phyloP scores from a whole-genome alignment of 2,113 vertebrate genomes.

The Callipepla californica region DNA sequence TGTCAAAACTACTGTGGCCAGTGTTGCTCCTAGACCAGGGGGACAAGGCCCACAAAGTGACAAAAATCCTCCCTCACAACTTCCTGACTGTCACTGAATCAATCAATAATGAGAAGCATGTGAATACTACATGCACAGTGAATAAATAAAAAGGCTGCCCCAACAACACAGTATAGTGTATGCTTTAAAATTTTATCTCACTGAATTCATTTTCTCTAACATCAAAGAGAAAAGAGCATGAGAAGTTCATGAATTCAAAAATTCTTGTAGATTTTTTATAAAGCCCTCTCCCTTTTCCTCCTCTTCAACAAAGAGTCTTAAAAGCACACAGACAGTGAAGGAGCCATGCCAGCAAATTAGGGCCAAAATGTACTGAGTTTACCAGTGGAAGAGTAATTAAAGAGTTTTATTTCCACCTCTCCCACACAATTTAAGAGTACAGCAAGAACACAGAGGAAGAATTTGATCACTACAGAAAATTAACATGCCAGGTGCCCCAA shows the following conservation, averaged over 20 bases:
- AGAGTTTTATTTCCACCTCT: background rate
- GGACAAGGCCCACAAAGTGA: background rate
- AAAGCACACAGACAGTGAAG: background rate
- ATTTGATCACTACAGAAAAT: background rate
- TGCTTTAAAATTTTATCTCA: background rate
- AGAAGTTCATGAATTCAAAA: background rate
- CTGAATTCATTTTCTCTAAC: background rate
- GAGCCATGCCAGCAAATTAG: background rate
- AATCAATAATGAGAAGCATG: background rate
- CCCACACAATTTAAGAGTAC: background rate
- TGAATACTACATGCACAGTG: accelerated
- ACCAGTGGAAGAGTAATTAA: background rate
- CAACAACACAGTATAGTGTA: background rate
- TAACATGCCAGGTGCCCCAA: background rate
- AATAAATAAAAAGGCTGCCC: background rate
- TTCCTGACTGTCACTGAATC: background rate
- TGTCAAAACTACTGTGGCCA: background rate
- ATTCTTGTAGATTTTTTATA: background rate
- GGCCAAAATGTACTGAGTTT: background rate
- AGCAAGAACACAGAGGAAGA: background rate
- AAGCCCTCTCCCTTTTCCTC: background rate
- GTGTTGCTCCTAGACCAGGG: accelerated
- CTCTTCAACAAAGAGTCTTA: background rate
- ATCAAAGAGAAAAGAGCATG: background rate
- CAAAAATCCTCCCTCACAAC: background rate